Evolutionary conservation across 2,888 invertebrate genomes (phyloP), one percentile per base, ranked within the genome.

Genomic region (Ectropis crepuscularia): DNA sequence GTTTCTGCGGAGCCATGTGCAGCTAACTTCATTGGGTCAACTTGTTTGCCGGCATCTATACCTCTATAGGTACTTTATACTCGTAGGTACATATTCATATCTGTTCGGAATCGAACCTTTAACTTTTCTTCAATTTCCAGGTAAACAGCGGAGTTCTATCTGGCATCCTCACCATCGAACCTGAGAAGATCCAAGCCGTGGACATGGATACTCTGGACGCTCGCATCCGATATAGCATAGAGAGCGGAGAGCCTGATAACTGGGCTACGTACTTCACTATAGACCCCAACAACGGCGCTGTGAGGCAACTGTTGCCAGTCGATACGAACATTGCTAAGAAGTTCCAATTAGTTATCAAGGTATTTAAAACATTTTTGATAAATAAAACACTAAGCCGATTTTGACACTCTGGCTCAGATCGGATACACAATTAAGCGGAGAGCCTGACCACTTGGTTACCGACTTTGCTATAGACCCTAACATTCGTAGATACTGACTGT

Each of bases 161-260:
- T 53, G 98, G 98, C 0, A 95, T 97, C 36, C 94, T 98, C 28
- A 95, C 96, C 63, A 95, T 98, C 16, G 94, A 95, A 41, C 98
- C 98, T 0, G 97, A 97, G 81, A 96, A 97, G 82, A 97, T 98
- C 67, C 97, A 97, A 88, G 98, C 98, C 0, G 95, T 97, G 0
- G 98, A 98, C 85, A 96, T 97, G 95, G 98, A 98, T 80, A 97
- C 97, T 0, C 94, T 98, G 49, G 96, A 97, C 79, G 95, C 97
- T 0, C 95, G 96, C 0, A 97, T 98, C 67, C 94, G 94, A 57
- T 98, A 98, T 83, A 95, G 95, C 61, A 97, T 98, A 78, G 94
- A 96, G 10, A 96, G 95, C 69, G 98, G 98, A 0, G 95, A 94
- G 71, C 98, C 98, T 0, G 93, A 95, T 7, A 95, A 95, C 63